Percentiles rank a stretch among this genome's conserved stretches.
These are phyloP conservation scores for Takifugu bimaculatus DNA, from an alignment of 2,113 vertebrate genomes.

Conservation along the genomic window DNA sequence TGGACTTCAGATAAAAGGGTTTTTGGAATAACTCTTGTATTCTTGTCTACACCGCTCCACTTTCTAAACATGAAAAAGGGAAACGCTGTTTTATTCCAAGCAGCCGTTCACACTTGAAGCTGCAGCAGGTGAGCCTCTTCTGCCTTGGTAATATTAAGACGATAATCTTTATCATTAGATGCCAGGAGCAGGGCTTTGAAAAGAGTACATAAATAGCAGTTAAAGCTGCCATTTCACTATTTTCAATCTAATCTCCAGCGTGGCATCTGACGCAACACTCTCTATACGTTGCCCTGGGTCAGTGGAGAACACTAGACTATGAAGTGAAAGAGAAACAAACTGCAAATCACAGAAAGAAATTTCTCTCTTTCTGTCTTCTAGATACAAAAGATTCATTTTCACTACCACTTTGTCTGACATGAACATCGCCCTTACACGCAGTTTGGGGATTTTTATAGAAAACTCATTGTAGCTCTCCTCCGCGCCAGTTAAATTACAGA, in stretches of 20 bases:
- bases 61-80: constrained; percentile 54
- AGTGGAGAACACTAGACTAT: constrained; percentile 45
- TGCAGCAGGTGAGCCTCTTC: constrained; percentile 38
- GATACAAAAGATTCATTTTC: constrained; percentile 49
- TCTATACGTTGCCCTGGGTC: constrained; percentile 39
- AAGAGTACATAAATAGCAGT: constrained; percentile 51
- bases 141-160: constrained; percentile 34
- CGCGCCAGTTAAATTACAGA: constrained; percentile 70
- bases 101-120: constrained; percentile 36
- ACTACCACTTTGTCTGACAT: constrained; percentile 43
- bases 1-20: too few species aligned
- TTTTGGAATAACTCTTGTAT: not conserved
- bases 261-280: constrained; percentile 49
- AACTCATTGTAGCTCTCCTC: constrained; percentile 56
- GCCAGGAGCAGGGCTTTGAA: constrained; percentile 44
- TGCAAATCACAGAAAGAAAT: not conserved
- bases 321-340: constrained; percentile 34
- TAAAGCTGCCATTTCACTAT: constrained; percentile 53
- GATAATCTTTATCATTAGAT: constrained; percentile 39
- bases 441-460: constrained; percentile 60
- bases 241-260: constrained; percentile 52
- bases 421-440: constrained; percentile 32
- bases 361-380: constrained; percentile 15
- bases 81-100: constrained; percentile 49
- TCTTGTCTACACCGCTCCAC: constrained; percentile 39